phyloP scores from a whole-genome alignment of 2,888 invertebrate genomes.

The Dysmachus trigonus region DNA sequence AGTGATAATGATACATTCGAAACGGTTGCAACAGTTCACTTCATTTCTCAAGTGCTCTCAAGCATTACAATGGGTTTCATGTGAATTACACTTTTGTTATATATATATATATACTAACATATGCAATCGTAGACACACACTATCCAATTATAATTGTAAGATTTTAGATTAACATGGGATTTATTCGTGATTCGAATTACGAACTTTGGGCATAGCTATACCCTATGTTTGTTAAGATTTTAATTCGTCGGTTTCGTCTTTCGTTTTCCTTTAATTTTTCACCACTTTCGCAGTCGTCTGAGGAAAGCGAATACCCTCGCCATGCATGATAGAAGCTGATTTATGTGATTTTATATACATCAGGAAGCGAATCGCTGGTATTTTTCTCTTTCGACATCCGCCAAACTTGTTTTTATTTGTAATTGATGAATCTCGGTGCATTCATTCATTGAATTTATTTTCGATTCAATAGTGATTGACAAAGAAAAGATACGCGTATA shows the following conservation, averaged over 20 bases:
- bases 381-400: not conserved
- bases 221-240: not conserved
- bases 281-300: not conserved
- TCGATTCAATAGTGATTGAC: not conserved
- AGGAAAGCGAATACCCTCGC: not conserved
- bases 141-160: not conserved
- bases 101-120: too few species aligned
- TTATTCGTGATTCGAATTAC: not conserved
- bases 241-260: not conserved
- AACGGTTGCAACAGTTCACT: conserved; percentile 1
- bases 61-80: conserved; percentile 5
- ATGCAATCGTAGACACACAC: not conserved
- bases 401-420: not conserved
- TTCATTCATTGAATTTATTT: not conserved
- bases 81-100: not conserved
- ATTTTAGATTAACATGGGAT: not conserved
- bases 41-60: not conserved
- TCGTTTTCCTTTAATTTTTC: not conserved
- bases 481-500: not conserved
- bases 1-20: not conserved
- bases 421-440: not conserved
- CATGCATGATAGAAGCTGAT: not conserved
- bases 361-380: not conserved
- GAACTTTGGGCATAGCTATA: not conserved
- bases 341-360: not conserved